Conservation (phyloP, 2,888 invertebrate species). For the Trachelus tabidus region DNA sequence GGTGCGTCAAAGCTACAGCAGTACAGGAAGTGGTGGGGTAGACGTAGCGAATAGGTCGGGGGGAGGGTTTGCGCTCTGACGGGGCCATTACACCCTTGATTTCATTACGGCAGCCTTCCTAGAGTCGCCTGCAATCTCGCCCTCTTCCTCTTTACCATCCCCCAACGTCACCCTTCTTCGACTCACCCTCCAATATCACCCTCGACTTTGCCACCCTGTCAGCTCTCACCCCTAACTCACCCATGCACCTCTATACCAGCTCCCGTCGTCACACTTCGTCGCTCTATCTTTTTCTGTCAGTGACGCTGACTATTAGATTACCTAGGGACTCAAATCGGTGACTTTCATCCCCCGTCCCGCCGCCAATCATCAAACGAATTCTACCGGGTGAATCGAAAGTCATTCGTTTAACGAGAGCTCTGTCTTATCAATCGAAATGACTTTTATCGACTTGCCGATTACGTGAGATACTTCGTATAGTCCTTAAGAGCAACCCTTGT, state of each 20-base stretch:
- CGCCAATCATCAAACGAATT: not conserved
- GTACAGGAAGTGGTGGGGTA: conserved; percentile 18
- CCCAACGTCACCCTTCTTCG: not conserved
- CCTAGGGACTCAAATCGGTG: conserved; percentile 40
- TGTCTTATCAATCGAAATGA: too few species aligned
- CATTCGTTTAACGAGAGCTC: not conserved
- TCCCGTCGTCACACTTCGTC: not conserved
- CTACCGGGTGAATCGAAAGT: not conserved
- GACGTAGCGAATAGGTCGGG: conserved; percentile 31
- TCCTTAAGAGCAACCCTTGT: not conserved
- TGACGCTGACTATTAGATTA: conserved; percentile 47
- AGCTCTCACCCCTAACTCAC: not conserved
- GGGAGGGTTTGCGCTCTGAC: conserved; percentile 53
- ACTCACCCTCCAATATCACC: not conserved
- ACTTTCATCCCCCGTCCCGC: not conserved
- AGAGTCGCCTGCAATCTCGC: conserved; percentile 55
- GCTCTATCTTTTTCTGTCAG: conserved; percentile 10
- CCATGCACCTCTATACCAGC: not conserved
- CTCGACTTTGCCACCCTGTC: not conserved
- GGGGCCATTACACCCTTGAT: conserved; percentile 63
- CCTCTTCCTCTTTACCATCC: conserved; percentile 22
- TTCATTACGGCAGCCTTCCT: conserved; percentile 59
- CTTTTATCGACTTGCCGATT: too few species aligned
- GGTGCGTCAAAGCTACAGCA: conserved; percentile 53
- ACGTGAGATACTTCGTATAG: too few species aligned